phyloP scores from a whole-genome alignment of 2,797 vertebrate genomes.

The Nyctalus aviator region DNA sequence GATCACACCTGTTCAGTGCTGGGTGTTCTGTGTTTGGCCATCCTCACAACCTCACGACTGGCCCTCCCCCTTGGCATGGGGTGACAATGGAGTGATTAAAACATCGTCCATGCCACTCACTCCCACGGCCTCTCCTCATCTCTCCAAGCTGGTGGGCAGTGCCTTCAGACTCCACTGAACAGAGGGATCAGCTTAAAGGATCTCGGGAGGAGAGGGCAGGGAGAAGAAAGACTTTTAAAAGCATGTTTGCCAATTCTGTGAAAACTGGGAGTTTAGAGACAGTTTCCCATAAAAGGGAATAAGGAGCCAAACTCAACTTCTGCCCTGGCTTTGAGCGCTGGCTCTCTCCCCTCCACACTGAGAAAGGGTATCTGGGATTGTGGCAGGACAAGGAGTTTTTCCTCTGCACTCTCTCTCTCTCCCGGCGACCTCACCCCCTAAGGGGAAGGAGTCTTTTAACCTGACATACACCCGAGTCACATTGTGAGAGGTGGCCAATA shows the following conservation, averaged over 20 bases:
- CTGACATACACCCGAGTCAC: background rate
- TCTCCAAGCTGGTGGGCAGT: background rate
- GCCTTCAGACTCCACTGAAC: background rate
- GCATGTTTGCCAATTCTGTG: background rate
- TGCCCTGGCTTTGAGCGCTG: background rate
- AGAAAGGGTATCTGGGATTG: background rate
- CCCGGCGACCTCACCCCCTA: background rate
- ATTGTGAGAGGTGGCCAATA: background rate
- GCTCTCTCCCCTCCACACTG: rapidly evolving
- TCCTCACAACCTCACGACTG: background rate
- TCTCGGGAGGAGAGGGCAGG: background rate
- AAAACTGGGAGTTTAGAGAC: background rate
- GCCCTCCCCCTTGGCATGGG: background rate
- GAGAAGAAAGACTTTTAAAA: background rate
- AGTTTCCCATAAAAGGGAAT: background rate
- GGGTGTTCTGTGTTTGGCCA: too few relatives aligned
- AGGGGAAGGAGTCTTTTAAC: background rate
- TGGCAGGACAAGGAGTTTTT: background rate
- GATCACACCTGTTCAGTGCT: background rate
- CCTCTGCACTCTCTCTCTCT: background rate
- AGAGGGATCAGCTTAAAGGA: background rate
- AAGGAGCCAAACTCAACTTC: background rate
- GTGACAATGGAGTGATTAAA: background rate
- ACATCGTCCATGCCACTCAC: background rate
- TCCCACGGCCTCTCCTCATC: background rate